Conservation (phyloP, 2,888 invertebrate genomes). For the Poecilus cupreus region DNA sequence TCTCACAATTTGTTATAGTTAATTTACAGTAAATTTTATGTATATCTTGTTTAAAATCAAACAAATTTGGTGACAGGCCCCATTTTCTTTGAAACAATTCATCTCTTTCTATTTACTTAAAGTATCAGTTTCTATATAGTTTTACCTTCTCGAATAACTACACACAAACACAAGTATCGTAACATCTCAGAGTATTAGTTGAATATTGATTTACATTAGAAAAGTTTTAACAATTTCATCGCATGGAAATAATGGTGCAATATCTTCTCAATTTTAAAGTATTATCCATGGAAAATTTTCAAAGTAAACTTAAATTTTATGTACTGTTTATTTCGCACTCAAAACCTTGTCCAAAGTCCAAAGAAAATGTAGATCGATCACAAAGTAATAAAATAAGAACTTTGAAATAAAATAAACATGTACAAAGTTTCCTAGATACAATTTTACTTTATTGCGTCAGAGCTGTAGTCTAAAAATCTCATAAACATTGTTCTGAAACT, state of each 20-base stretch:
- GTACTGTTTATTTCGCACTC: not conserved
- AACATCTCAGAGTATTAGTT: too few relatives aligned
- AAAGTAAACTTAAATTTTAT: not conserved
- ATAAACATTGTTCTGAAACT: conserved; percentile 15
- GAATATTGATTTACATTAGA: not conserved
- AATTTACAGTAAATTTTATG: too few relatives aligned
- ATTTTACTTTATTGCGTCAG: not conserved
- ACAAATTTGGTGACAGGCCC: too few relatives aligned
- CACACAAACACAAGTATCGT: too few relatives aligned
- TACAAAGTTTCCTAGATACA: not conserved
- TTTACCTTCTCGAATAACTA: too few relatives aligned
- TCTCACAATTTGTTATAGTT: too few relatives aligned
- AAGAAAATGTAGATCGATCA: not conserved
- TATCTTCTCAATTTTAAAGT: not conserved
- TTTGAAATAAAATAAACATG: conserved; percentile 8
- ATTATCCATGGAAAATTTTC: not conserved
- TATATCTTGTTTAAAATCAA: too few relatives aligned
- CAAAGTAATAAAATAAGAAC: not conserved
- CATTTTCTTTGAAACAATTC: too few relatives aligned
- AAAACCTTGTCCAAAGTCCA: not conserved
- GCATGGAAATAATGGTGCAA: not conserved
- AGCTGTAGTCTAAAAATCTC: not conserved
- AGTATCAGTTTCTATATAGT: too few relatives aligned
- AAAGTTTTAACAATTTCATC: not conserved
- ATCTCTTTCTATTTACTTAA: too few relatives aligned